Percentiles rank a stretch among this genome's conserved stretches.
phyloP scores from a whole-genome alignment of 2,888 invertebrate genomes.

The Pharmacophagus antenor region DNA sequence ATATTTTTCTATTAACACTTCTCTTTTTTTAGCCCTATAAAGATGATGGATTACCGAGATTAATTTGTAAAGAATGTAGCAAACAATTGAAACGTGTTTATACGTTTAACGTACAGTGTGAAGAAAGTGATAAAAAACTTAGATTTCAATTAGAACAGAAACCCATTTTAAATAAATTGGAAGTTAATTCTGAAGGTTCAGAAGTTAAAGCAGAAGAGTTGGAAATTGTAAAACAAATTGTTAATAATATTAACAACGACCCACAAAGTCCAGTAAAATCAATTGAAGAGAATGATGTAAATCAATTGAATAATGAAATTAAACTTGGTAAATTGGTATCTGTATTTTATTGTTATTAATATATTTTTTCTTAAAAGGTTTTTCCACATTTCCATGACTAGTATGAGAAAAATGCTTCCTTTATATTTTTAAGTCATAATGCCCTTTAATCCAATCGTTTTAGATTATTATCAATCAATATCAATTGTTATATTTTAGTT shows the following conservation, averaged over 20 bases:
- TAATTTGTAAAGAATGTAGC: constrained; percentile 67
- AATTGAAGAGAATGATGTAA: background rate
- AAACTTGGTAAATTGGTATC: constrained; percentile 44
- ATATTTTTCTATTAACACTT: background rate
- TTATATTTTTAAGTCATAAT: no score
- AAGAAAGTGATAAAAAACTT: constrained; percentile 58
- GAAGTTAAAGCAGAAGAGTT: constrained; percentile 27
- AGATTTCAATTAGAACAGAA: constrained; percentile 40
- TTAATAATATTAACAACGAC: constrained; percentile 14
- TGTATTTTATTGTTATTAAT: background rate
- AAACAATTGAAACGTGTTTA: constrained; percentile 61
- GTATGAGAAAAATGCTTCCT: no score
- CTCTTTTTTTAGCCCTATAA: constrained; percentile 49
- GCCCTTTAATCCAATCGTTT: no score
- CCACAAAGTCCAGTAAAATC: constrained; percentile 8
- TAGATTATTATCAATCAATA: no score
- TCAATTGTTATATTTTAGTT: no score
- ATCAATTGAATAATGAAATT: constrained; percentile 37
- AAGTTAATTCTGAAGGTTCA: constrained; percentile 13
- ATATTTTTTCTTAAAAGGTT: background rate
- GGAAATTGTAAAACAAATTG: constrained; percentile 15
- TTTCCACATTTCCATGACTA: no score
- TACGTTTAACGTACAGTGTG: constrained; percentile 61
- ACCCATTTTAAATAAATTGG: constrained; percentile 7
- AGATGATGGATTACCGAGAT: constrained; percentile 62